Evolutionary conservation across 2,113 vertebrate genomes (phyloP), one percentile per base, ranked within the genome.

Genomic region (Motacilla tschutschensis): DNA sequence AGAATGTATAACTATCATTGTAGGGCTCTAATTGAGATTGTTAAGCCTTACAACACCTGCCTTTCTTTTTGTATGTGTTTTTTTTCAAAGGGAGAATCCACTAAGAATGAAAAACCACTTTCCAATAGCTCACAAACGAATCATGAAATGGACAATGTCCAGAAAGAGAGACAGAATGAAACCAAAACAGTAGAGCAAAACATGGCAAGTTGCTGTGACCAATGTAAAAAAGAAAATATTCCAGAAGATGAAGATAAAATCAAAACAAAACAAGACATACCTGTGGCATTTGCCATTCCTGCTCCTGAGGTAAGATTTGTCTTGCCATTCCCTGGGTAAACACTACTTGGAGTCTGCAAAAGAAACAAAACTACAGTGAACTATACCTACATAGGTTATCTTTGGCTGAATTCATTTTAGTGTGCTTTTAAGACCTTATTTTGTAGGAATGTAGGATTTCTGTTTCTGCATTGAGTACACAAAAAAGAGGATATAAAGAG

Each of bases 101-200:
- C 43, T 46, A 83, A 77, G 48, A 81, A 36, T 31, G 66, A 92
- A 82, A 88, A 66, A 25, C 83, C 94, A 22, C 96, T 96, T 26
- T 92, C 97, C 5, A 93, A 48, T 6, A 96, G 95, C 50, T 97
- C 98, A 59, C 96, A 97, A 90, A 85, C 85, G 1, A 97, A 96
- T 80, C 94, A 95, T 0, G 93, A 98, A 95, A 96, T 95, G 20
- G 79, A 96, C 55, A 94, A 79, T 90, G 95, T 93, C 71, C 96
- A 95, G 13, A 95, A 77, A 79, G 87, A 84, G 35, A 84, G 38
- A 69, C 70, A 76, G 62, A 95, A 36, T 14, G 50, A 87, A 19
- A 63, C 15, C 3, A 40, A 95, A 79, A 71, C 85, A 14, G 85
- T 93, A 31, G 95, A 96, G 85, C 96, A 96, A 80, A 98, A 95